A percentile compares a stretch with the other conserved stretches of the same genome.
Conservation (phyloP, 2,113 vertebrate species). For the Microtus richardsoni region DNA sequence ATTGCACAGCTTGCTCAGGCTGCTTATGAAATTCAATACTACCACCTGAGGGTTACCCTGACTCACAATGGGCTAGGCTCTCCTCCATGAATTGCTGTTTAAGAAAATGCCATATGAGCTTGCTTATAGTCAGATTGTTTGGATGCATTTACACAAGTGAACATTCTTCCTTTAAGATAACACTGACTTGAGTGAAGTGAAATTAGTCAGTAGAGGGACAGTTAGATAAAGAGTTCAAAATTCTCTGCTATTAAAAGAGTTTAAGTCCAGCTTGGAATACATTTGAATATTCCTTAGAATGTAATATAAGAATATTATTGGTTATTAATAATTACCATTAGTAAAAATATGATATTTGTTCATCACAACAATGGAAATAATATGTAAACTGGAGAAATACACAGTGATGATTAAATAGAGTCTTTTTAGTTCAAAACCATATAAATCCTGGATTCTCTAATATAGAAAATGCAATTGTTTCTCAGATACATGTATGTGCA, state of each 20-base stretch:
- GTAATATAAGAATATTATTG: neutral
- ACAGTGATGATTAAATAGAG: neutral
- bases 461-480: neutral
- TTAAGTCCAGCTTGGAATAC: neutral
- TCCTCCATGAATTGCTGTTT: too few species aligned
- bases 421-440: neutral
- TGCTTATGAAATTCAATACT: too few species aligned
- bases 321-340: neutral
- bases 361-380: neutral
- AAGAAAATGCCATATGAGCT: too few species aligned
- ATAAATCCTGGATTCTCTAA: neutral
- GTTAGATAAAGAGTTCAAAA: neutral
- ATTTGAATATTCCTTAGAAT: too few species aligned
- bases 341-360: neutral
- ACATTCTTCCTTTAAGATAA: neutral
- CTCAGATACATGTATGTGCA: neutral
- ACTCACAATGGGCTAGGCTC: neutral
- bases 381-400: constrained; percentile 15
- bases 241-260: neutral
- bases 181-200: neutral
- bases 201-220: neutral
- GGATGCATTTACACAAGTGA: neutral
- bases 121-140: neutral
- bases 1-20: neutral
- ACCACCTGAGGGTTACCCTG: neutral